These are phyloP conservation scores for Brachycybe producta DNA, from an alignment of 2,888 invertebrate species.

Conservation along the genomic window DNA sequence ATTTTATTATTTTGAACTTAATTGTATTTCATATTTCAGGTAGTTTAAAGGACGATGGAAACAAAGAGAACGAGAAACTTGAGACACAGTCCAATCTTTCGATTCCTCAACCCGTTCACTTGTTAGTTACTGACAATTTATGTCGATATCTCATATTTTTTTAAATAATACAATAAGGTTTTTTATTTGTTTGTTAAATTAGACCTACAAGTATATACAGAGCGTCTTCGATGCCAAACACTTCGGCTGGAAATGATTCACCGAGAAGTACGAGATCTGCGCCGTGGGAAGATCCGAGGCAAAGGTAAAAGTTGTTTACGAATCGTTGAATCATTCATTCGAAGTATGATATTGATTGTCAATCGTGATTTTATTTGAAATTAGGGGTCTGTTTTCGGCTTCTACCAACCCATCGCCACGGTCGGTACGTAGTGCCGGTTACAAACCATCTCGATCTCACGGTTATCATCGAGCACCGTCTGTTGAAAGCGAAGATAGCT, in stretches of 20 bases:
- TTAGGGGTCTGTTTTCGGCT: slow-evolving; percentile 26
- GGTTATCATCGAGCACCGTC: slow-evolving; percentile 21
- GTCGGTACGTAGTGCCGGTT: slow-evolving; percentile 47
- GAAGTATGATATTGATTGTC: background rate
- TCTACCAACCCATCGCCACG: slow-evolving; percentile 45
- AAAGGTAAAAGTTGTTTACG: slow-evolving; percentile 40
- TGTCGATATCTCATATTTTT: slow-evolving; percentile 5
- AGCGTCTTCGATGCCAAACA: slow-evolving; percentile 27
- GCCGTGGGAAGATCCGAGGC: slow-evolving; percentile 57
- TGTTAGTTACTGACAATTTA: slow-evolving; percentile 32
- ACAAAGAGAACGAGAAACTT: slow-evolving; percentile 32
- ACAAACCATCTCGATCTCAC: slow-evolving; percentile 17
- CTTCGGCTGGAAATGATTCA: slow-evolving; percentile 27
- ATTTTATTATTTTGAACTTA: background rate
- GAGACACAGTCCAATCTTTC: slow-evolving; percentile 35
- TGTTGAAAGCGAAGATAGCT: slow-evolving; percentile 24
- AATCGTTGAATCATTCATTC: slow-evolving; percentile 2
- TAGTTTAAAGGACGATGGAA: slow-evolving; percentile 12
- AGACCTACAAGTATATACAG: slow-evolving; percentile 22
- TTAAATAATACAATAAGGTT: too few species aligned
- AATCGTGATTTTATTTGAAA: slow-evolving; percentile 6
- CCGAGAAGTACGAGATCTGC: slow-evolving; percentile 75
- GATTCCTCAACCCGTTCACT: slow-evolving; percentile 44
- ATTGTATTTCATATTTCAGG: background rate
- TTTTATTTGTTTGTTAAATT: background rate